Evolutionary conservation across 2,113 vertebrate genomes (phyloP).

Genomic region (Pterocles gutturalis): DNA sequence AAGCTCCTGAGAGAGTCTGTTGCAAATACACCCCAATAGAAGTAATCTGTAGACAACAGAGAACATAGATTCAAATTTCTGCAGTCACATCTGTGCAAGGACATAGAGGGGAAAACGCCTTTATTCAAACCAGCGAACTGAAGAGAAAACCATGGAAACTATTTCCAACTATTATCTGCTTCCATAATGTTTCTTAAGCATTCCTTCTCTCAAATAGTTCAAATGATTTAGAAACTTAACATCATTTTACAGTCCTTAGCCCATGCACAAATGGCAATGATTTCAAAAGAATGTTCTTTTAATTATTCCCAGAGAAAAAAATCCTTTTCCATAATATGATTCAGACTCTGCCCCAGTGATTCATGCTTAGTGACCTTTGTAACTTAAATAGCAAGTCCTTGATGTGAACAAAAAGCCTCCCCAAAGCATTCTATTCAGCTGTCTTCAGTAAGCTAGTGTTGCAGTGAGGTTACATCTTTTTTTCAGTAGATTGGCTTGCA

Average conservation of each 20-base stretch:
- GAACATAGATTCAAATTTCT: background rate
- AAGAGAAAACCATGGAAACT: background rate
- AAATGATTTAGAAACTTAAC: background rate
- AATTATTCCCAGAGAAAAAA: background rate
- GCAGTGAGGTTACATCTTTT: background rate
- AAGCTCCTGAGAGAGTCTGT: background rate
- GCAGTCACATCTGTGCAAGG: background rate
- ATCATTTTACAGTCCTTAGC: background rate
- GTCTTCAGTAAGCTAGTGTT: background rate
- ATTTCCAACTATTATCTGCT: background rate
- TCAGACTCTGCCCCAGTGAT: background rate
- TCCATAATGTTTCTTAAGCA: background rate
- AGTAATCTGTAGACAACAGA: background rate
- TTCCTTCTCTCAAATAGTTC: background rate
- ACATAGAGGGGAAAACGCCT: background rate
- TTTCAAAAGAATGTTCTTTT: background rate
- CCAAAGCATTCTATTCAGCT: background rate
- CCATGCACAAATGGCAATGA: background rate
- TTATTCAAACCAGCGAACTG: background rate
- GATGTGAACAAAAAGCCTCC: background rate
- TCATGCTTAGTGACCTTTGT: background rate
- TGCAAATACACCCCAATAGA: rapidly evolving
- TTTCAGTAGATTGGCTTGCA: background rate
- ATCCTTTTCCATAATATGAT: background rate
- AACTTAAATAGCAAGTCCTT: background rate